Base-by-base conservation (phyloP, 2,113 vertebrate species). In the Boleophthalmus pectinirostris region DNA sequence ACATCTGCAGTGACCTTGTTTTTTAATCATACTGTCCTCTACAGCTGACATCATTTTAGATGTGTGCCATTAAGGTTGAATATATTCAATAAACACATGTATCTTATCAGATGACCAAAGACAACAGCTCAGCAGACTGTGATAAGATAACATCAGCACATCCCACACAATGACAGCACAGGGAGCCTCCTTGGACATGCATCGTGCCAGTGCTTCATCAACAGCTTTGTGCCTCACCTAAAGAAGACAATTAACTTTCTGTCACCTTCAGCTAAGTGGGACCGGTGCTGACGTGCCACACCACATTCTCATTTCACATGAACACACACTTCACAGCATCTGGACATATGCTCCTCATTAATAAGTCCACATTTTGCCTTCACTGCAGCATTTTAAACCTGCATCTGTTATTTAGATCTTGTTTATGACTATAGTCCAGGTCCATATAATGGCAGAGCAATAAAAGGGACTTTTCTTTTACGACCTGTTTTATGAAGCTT, bases 231-330 rank as follows among this genome's bases (percentile, higher is more conserved):
- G 2, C 3, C 66, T 72, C 58, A 68, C 77, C 70, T 69, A 68
- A 80, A 84, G 78, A 68, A 85, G 82, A 75, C 82, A 83, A 88
- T 92, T 88, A 89, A 83, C 78, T 75, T 79, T 65, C 83, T 78
- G 83, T 90, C 84, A 83, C 87, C 84, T 87, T 80, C 66, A 82
- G 80, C 84, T 83, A 82, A 89, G 84, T 82, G 77, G 77, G 84
- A 72, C 68, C 73, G 61, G 64, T 0, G 68, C 73, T 86, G 82
- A 87, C 77, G 82, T 80, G 71, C 77, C 73, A 68, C 73, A 81
- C 56, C 77, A 75, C 67, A 85, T 89, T 84, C 79, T 85, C 73
- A 87, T 89, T 87, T 82, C 68, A 77, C 58, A 79, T 67, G 76
- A 81, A 82, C 85, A 79, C 68, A 72, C 68, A 85, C 74, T 66